Conservation (phyloP, 2,888 invertebrate genomes). For the Phyto melanocephala region DNA sequence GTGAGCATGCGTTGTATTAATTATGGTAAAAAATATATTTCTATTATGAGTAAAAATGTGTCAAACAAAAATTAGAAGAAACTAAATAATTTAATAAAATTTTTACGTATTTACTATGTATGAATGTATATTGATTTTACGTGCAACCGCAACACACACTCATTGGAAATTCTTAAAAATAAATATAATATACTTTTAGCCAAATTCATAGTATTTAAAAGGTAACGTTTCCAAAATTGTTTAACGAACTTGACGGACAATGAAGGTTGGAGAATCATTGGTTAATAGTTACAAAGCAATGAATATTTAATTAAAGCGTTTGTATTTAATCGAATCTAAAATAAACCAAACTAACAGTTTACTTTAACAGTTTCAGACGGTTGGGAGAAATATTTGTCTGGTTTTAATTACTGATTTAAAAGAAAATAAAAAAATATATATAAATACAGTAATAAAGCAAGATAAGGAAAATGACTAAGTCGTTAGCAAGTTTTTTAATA, state of each 20-base stretch:
- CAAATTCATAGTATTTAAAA: slow-evolving; percentile 39
- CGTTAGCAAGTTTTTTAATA: slow-evolving; percentile 14
- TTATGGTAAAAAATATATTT: too few species aligned
- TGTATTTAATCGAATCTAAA: slow-evolving; percentile 55
- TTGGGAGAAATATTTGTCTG: slow-evolving; percentile 9
- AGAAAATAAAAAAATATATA: neutral
- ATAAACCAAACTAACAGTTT: slow-evolving; percentile 43
- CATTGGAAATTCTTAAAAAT: slow-evolving; percentile 59
- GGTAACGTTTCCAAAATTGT: slow-evolving; percentile 56
- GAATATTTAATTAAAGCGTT: slow-evolving; percentile 54
- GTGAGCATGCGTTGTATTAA: too few species aligned
- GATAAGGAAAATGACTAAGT: slow-evolving; percentile 25
- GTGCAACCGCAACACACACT: slow-evolving; percentile 35
- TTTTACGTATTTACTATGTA: too few species aligned
- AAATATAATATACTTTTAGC: slow-evolving; percentile 9
- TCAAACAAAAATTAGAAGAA: too few species aligned
- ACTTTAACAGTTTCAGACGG: slow-evolving; percentile 26
- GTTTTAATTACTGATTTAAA: neutral
- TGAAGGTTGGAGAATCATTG: slow-evolving; percentile 52
- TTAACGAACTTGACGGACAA: slow-evolving; percentile 42
- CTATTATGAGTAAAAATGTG: too few species aligned
- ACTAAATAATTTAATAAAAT: too few species aligned
- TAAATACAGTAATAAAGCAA: neutral
- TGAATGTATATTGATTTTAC: neutral
- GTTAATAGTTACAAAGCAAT: slow-evolving; percentile 31